Evolutionary conservation across 1,140 invertebrate genomes (phyloP), one percentile per base, ranked within the genome.

Genomic region (Heliconius congener): DNA sequence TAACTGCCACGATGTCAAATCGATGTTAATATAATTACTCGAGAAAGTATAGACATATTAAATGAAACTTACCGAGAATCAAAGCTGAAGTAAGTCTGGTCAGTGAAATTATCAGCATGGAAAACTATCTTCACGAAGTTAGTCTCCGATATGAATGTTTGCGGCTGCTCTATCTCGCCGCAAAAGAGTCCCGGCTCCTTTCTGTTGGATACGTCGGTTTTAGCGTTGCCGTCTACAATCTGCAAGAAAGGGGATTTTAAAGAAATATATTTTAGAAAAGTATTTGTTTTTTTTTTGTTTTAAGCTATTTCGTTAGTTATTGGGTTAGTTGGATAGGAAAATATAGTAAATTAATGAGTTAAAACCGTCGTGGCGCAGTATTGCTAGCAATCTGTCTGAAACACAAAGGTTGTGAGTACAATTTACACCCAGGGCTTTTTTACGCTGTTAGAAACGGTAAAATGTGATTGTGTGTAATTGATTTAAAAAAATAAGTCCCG

Each of bases 111-210:
- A 88, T 98, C 98, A 34, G 97, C 97, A 91, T 98, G 97, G 94
- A 99, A 98, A 66, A 98, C 95, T 42, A 99, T 96, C 87, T 97
- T 97, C 13, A 99, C 98, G 92, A 98, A 97, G 87, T 97, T 98
- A 16, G 98, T 99, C 94, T 99, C 98, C 18, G 98, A 98, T 87
- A 99, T 98, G 95, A 98, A 99, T 8, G 97, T 98, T 92, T 98
- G 97, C 0, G 98, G 97, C 85, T 98, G 98, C 86, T 99, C 98
- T 19, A 97, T 98, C 90, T 99, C 98, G 0, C 98, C 98, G 91
- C 98, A 99, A 90, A 98, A 99, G 77, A 98, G 96, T 5, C 98
- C 98, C 0, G 97, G 97, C 81, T 98, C 97, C 82, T 97, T 97
- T 60, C 97, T 95, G 92, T 98, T 98, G 75, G 96, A 97, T 11